A percentile compares a stretch with the other conserved stretches of the same genome.
phyloP scores from a whole-genome alignment of 2,888 invertebrate genomes.

The Gerris lacustris region DNA sequence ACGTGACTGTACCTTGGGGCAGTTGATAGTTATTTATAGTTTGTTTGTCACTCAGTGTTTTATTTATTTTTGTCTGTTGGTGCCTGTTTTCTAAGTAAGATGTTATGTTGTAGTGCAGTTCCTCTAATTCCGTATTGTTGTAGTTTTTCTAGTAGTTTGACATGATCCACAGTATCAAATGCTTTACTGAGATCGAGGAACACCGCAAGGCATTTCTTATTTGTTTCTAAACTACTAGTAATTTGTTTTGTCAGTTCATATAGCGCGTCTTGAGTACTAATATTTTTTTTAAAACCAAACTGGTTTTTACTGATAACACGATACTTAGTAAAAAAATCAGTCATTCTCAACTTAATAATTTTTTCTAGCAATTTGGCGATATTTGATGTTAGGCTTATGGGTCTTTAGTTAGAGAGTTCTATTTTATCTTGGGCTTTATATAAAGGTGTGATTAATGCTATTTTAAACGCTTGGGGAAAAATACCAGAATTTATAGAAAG shows the following conservation, averaged over 20 bases:
- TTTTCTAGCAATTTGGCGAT: conserved; percentile 21
- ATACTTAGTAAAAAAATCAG: conserved; percentile 9
- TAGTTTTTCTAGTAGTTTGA: conserved; percentile 15
- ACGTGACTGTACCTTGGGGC: conserved; percentile 19
- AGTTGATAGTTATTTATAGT: neutral
- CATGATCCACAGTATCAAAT: conserved; percentile 20
- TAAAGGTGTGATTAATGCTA: conserved; percentile 16
- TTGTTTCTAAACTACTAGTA: conserved; percentile 7
- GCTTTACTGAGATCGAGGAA: conserved; percentile 21
- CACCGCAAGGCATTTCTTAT: conserved; percentile 9
- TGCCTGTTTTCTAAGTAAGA: conserved; percentile 14
- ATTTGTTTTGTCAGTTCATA: conserved; percentile 13
- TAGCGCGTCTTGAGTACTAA: conserved; percentile 16
- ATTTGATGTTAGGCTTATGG: conserved; percentile 17
- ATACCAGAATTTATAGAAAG: conserved; percentile 5
- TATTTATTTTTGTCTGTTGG: conserved; percentile 14
- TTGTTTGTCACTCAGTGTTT: neutral
- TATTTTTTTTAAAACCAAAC: conserved; percentile 19
- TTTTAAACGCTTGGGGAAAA: conserved; percentile 20
- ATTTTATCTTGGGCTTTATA: conserved; percentile 15
- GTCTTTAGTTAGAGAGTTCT: conserved; percentile 17
- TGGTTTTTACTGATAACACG: conserved; percentile 15
- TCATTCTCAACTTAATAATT: conserved; percentile 7
- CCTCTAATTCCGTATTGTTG: conserved; percentile 17
- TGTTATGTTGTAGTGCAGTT: conserved; percentile 7